Evolutionary conservation across 2,888 invertebrate genomes (phyloP).

Genomic region (Pogonocherus hispidulus): DNA sequence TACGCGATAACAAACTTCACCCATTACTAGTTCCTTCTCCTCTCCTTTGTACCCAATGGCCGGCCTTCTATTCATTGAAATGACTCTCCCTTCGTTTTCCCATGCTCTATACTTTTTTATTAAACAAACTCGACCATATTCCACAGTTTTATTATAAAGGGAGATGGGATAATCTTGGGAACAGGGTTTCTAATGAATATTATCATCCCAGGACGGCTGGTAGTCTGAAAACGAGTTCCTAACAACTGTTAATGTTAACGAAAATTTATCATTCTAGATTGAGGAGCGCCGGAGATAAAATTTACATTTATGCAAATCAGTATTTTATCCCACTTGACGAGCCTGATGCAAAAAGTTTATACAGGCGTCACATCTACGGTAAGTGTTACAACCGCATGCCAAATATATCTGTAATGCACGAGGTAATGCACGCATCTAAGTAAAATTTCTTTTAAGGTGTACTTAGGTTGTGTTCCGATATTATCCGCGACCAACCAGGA

Average conservation of each 20-base stretch:
- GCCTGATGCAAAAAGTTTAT: background rate
- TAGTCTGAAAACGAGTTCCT: background rate
- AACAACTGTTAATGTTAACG: background rate
- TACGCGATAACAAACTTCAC: no score
- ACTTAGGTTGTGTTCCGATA: no score
- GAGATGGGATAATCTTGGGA: background rate
- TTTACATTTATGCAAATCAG: background rate
- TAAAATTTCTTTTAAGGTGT: no score
- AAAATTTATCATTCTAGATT: background rate
- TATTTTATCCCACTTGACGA: background rate
- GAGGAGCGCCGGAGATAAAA: background rate
- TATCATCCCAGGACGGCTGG: background rate
- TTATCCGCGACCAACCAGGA: no score
- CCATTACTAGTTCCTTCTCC: no score
- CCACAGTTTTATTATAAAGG: background rate
- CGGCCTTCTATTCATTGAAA: no score
- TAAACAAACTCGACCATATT: background rate
- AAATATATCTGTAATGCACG: no score
- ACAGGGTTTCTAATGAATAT: background rate
- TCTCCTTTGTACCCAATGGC: no score
- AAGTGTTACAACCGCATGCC: no score
- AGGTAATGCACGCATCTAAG: no score
- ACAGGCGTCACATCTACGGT: no score
- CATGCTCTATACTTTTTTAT: slow-evolving; percentile 5
- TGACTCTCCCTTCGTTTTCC: background rate